Percentiles rank a stretch among this genome's conserved stretches.
phyloP scores from a whole-genome alignment of 1,140 invertebrate species.

The Oryzaephilus surinamensis region DNA sequence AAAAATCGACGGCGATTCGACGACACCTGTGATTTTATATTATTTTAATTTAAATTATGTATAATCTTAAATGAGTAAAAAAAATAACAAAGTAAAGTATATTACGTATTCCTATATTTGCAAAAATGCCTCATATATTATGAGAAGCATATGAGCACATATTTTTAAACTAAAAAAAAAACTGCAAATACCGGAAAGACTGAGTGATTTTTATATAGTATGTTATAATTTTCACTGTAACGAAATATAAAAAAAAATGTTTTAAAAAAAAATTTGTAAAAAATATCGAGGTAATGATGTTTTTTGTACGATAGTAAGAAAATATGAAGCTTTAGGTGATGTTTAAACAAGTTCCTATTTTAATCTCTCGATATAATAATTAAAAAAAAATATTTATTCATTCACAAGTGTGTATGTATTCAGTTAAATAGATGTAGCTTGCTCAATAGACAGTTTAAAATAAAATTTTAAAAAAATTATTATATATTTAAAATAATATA shows the following conservation, averaged over 20 bases:
- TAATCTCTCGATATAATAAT: conserved; percentile 36
- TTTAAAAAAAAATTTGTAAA: conserved; percentile 15
- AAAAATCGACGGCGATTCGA: conserved; percentile 35
- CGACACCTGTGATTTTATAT: conserved; percentile 39
- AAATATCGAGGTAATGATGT: conserved; percentile 35
- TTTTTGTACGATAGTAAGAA: conserved; percentile 35
- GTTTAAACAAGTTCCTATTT: conserved; percentile 40
- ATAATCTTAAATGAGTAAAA: conserved; percentile 30
- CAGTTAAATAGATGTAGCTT: conserved; percentile 37
- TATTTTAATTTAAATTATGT: conserved; percentile 34
- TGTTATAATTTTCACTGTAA: conserved; percentile 38
- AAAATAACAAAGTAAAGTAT: conserved; percentile 28
- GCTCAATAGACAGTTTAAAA: conserved; percentile 37
- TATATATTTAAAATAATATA: conserved; percentile 1
- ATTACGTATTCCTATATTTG: conserved; percentile 37
- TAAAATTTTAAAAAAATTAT: conserved; percentile 2
- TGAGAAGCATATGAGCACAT: conserved; percentile 35
- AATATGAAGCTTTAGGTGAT: conserved; percentile 39
- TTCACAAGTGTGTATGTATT: conserved; percentile 34
- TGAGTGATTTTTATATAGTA: conserved; percentile 38
- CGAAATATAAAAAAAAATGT: no score
- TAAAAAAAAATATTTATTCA: no score
- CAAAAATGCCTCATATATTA: conserved; percentile 35
- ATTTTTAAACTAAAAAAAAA: no score
- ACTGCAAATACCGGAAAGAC: conserved; percentile 39